These are phyloP conservation scores for Cardinalis cardinalis DNA, from an alignment of 2,113 vertebrate species.

Conservation along the genomic window DNA sequence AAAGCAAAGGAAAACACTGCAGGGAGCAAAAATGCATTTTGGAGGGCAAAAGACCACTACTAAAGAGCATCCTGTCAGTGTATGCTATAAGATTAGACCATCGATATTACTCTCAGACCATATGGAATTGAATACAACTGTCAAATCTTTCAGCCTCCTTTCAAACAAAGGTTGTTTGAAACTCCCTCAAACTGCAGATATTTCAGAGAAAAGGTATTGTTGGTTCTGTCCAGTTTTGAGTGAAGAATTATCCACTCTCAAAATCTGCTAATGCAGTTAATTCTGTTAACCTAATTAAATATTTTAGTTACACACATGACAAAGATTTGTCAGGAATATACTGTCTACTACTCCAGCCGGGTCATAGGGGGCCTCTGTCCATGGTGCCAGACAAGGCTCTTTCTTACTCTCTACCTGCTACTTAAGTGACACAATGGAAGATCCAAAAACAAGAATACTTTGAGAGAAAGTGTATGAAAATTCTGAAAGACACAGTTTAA, in stretches of 20 bases:
- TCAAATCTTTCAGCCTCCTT: background rate
- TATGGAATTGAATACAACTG: background rate
- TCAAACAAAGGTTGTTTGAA: too few relatives aligned
- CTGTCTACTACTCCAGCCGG: background rate
- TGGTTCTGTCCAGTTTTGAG: background rate
- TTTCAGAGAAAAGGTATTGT: background rate
- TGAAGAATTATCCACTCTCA: background rate
- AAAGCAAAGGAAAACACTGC: background rate
- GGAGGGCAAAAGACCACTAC: background rate
- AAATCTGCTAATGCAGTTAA: background rate
- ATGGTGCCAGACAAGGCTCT: background rate
- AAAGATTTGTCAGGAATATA: background rate
- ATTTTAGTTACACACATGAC: background rate
- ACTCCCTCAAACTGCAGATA: background rate
- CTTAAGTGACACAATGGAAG: rapidly evolving
- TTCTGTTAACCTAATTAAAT: background rate
- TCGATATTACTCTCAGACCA: rapidly evolving
- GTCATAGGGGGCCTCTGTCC: background rate
- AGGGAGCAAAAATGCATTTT: background rate
- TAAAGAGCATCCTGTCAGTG: background rate
- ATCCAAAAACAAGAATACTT: background rate
- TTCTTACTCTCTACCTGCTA: background rate
- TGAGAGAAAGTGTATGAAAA: background rate
- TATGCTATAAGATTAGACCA: background rate
- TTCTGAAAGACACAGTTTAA: background rate